phyloP scores from a whole-genome alignment of 2,888 invertebrate genomes.

The Eilema sororculum region DNA sequence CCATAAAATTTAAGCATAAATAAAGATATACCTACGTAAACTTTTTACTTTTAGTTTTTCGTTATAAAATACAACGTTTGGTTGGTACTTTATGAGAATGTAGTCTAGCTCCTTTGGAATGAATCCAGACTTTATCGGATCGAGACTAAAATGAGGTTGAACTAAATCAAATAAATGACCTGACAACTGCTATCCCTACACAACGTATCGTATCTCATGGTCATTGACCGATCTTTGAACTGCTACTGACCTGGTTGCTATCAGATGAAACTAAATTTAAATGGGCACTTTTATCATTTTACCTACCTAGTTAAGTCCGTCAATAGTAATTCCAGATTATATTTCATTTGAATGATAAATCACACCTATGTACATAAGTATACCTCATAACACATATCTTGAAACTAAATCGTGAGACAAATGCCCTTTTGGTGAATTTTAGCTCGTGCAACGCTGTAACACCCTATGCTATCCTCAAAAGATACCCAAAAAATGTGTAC shows the following conservation, averaged over 20 bases:
- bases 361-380: not conserved
- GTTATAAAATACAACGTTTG: not conserved
- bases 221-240: not conserved
- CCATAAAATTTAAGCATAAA: too few relatives aligned
- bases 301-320: too few relatives aligned
- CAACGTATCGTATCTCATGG: not conserved
- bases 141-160: not conserved
- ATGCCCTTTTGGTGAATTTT: too few relatives aligned
- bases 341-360: not conserved
- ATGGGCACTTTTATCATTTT: too few relatives aligned
- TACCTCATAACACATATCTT: too few relatives aligned
- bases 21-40: not conserved
- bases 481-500: too few relatives aligned
- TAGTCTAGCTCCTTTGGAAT: not conserved
- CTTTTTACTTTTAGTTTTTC: not conserved
- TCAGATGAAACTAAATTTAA: not conserved
- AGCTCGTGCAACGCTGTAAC: too few relatives aligned
- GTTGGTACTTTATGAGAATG: too few relatives aligned
- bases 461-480: too few relatives aligned
- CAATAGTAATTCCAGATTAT: not conserved
- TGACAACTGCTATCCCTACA: not conserved
- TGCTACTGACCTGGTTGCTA: not conserved
- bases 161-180: not conserved
- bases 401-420: too few relatives aligned
- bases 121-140: not conserved